A percentile compares a stretch with the other conserved stretches of the same genome.
These are phyloP conservation scores for Drosophila pseudoananassae DNA, from an alignment of 1,140 invertebrate genomes.

Conservation along the genomic window DNA sequence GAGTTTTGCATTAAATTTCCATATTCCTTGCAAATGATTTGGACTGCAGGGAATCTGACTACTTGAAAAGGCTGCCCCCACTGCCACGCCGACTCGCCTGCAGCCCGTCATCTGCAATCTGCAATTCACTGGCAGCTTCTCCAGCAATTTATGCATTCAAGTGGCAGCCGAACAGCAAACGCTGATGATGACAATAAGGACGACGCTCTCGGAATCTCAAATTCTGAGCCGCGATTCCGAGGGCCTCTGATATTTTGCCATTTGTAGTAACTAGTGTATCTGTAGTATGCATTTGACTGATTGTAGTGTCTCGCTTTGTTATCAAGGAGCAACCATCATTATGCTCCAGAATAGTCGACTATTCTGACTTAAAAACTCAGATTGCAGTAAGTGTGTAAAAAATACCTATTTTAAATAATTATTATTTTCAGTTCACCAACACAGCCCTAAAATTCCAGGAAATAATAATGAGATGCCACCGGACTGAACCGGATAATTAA, in stretches of 20 bases:
- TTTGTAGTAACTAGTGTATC: conserved; percentile 59
- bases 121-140: conserved; percentile 55
- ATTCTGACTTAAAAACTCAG: conserved; percentile 12
- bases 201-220: conserved; percentile 23
- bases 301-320: conserved; percentile 68
- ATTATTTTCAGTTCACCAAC: too few species aligned
- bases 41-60: conserved; percentile 73
- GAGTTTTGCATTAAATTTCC: conserved; percentile 53
- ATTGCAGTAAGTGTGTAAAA: not conserved
- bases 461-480: conserved; percentile 2
- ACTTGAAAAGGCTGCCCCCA: conserved; percentile 66
- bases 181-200: conserved; percentile 52
- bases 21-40: conserved; percentile 73
- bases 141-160: conserved; percentile 79
- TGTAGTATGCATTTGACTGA: conserved; percentile 70
- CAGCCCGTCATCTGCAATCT: conserved; percentile 55
- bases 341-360: conserved; percentile 14
- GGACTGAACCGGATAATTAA: conserved; percentile 10
- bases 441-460: not conserved
- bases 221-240: conserved; percentile 19
- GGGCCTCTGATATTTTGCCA: conserved; percentile 47
- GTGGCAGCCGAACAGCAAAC: conserved; percentile 64
- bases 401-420: too few species aligned
- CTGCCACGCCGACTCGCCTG: conserved; percentile 11
- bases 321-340: conserved; percentile 65